Base-by-base conservation (phyloP, 37 sponge, comb jelly and placozoan species). In the Geodia barretti region DNA sequence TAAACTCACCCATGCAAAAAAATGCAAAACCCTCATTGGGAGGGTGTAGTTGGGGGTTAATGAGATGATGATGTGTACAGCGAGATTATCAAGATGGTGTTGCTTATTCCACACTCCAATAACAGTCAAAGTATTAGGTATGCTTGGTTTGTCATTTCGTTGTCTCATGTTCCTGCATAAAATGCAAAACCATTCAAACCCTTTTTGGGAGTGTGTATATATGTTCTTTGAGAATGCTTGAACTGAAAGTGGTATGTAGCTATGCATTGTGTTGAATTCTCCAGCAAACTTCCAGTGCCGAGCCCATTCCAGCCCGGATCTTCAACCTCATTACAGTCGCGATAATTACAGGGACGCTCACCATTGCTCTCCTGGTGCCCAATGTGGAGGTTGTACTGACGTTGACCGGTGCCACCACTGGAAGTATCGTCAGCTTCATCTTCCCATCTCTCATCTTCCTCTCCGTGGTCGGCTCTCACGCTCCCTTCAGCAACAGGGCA, bases 381-480 rank as follows among this genome's bases (percentile, higher is more conserved):
- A 79, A 94, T 30, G 96, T 95, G 39, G 93, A 92, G 62, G 31
- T 78, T 21, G 80, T 95, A 1, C 73, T 95, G 7, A 76, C 69
- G 23, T 82, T 95, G 60, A 92, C 88, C 25, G 97, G 97, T 3
- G 92, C 95, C 34, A 84, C 89, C 17, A 64, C 72, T 29, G 98
- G 95, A 0, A 75, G 88, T 7, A 39, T 89, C 26, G 82, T 97
- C 38, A 75, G 88, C 68, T 92, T 72, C 73, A 78, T 97, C 39
- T 88, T 90, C 54, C 98, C 98, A 11, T 81, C 84, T 23, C 35
- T 75, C 1, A 68, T 90, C 32, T 92, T 85, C 72, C 81, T 94
- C 25, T 83, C 86, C 11, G 68, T 89, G 37, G 73, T 81, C 34
- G 81, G 80, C 9, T 58, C 60, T 21, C 73, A 64, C 25, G 75